Conservation (phyloP, 2,113 vertebrate species). For the Sorex araneus region DNA sequence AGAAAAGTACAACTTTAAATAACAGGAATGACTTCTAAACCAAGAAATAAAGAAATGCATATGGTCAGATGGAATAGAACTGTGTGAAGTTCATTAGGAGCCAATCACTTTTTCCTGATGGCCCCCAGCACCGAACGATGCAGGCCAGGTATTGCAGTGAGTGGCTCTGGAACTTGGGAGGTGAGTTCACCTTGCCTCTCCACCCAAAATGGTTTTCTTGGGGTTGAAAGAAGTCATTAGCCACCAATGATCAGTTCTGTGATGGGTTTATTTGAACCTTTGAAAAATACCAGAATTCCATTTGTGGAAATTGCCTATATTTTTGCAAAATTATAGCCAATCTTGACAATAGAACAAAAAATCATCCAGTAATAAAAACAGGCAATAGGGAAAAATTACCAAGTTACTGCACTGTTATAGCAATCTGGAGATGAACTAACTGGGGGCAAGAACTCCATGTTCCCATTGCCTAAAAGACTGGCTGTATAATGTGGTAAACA, state of each 20-base stretch:
- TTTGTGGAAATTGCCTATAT: neutral
- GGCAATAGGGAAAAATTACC: neutral
- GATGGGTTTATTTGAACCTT: conserved; percentile 37
- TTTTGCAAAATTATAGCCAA: conserved; percentile 40
- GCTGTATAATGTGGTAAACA: conserved; percentile 16
- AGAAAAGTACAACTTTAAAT: neutral
- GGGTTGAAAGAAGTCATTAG: neutral
- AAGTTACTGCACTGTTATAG: conserved; percentile 4
- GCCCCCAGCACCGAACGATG: too few species aligned
- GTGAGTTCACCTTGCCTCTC: too few species aligned
- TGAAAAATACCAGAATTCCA: conserved; percentile 40
- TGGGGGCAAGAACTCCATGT: conserved; percentile 11
- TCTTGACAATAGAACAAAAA: neutral
- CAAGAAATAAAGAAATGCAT: neutral
- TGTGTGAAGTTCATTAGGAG: neutral
- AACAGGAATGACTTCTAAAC: neutral
- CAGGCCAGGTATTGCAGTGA: too few species aligned
- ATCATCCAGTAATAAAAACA: neutral
- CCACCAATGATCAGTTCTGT: neutral
- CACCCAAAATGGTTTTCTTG: too few species aligned
- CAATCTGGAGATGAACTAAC: conserved; percentile 27
- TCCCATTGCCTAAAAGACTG: neutral
- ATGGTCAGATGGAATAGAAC: neutral
- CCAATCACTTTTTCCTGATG: too few species aligned
- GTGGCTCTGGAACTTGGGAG: too few species aligned